Percentiles rank a stretch among this genome's conserved stretches.
These are phyloP conservation scores for Smittia aterrima DNA, from an alignment of 2,888 invertebrate species.

Conservation along the genomic window DNA sequence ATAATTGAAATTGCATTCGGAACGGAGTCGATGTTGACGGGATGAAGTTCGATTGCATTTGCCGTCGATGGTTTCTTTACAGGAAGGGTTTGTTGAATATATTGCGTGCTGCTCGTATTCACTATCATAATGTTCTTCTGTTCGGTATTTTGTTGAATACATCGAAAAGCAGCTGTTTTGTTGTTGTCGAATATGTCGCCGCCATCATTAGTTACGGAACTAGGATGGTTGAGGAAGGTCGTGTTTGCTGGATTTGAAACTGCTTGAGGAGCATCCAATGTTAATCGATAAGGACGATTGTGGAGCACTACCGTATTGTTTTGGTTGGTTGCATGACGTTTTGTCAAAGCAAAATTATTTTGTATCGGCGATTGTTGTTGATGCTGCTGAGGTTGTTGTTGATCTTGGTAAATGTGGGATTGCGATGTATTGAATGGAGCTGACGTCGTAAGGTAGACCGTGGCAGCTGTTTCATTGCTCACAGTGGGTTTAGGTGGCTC, in stretches of 20 bases:
- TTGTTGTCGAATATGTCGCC: not conserved
- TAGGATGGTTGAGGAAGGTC: conserved; percentile 37
- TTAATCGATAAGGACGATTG: conserved; percentile 38
- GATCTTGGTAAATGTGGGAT: conserved; percentile 55
- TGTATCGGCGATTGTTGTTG: not conserved
- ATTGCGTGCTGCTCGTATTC: conserved; percentile 38
- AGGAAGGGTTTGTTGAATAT: conserved; percentile 37
- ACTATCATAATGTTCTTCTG: conserved; percentile 41
- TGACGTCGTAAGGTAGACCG: conserved; percentile 29
- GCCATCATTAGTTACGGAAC: not conserved
- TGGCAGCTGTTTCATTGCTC: conserved; percentile 7
- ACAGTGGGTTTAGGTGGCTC: not conserved
- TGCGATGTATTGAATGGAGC: conserved; percentile 28
- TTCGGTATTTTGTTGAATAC: conserved; percentile 35
- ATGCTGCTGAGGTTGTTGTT: conserved; percentile 55
- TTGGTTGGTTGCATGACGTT: conserved; percentile 6
- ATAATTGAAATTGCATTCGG: conserved; percentile 34
- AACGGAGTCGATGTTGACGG: conserved; percentile 29
- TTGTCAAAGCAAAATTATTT: conserved; percentile 19
- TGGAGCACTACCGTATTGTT: not conserved
- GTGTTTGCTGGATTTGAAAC: conserved; percentile 13
- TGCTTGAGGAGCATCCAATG: conserved; percentile 12
- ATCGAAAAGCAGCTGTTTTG: conserved; percentile 15
- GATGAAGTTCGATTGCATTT: conserved; percentile 28
- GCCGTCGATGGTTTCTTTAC: conserved; percentile 14